These are phyloP conservation scores for Stichopus chloronotus DNA, from an alignment of 35 echinoderm and acorn worm species.

Conservation along the genomic window DNA sequence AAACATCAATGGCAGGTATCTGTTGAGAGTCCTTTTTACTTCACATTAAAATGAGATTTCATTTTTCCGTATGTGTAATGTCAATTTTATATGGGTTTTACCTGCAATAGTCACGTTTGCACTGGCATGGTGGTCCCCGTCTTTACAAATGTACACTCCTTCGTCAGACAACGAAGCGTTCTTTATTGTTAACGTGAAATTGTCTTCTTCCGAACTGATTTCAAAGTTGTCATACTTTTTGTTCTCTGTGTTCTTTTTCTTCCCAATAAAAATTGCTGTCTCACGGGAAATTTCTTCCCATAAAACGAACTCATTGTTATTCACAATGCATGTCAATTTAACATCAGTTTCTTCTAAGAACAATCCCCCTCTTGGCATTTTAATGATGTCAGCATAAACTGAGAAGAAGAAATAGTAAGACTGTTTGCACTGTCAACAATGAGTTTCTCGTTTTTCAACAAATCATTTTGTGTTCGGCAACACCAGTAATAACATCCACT, in stretches of 20 bases:
- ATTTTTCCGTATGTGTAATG: too few species aligned
- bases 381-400: too few species aligned
- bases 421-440: too few species aligned
- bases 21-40: too few species aligned
- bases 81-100: too few species aligned
- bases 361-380: background rate
- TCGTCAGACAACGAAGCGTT: background rate
- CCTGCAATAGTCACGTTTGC: too few species aligned
- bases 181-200: constrained; percentile 16
- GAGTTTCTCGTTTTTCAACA: background rate
- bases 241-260: constrained; percentile 9
- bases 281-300: background rate
- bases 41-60: too few species aligned
- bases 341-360: background rate
- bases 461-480: background rate
- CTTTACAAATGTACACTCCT: background rate
- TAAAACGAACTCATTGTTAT: background rate
- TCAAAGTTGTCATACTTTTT: constrained; percentile 14
- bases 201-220: background rate
- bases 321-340: background rate
- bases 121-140: too few species aligned
- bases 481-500: background rate
- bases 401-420: too few species aligned
- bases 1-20: too few species aligned
- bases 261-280: background rate